Base-by-base conservation (phyloP, 2,888 invertebrate species). In the Diaperis boleti region DNA sequence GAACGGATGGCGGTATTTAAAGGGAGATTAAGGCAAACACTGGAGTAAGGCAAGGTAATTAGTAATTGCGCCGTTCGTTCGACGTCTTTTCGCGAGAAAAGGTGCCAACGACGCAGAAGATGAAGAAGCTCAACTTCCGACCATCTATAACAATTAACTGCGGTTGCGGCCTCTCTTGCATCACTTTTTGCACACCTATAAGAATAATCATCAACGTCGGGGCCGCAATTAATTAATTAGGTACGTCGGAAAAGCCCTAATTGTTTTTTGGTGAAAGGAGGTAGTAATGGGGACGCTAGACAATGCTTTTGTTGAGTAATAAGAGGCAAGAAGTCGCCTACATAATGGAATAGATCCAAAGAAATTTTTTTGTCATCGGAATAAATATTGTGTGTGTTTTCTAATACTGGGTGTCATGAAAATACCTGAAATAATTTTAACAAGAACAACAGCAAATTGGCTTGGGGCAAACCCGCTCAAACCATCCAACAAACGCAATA, bases 1-100 rank as follows among this genome's bases (percentile, higher is more conserved):
- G 18, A 44, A 57, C 44, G 55, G 33, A 47, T 57, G 57, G 47
- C 11, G 26, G 47, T 57, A 57, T 47, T 57, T 57, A 57, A 37
- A 35, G 45, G 47, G 22, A 22, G 39, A 47, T 47, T 57, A 57
- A 35, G 39, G 37, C 45, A 45, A 57, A 44, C 37, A 44, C 22
- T 33, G 18, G 15, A 35, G 44, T 15, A 35, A 45, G 37, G 22
- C n/a, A 39, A 41, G 57, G 57, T 57, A 45, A 57, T 57, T 45
- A 47, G 47, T 57, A 57, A 47, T 57, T 57, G 31, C 44, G 55
- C 10, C 29, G 22, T 54, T 41, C 26, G 42, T 39, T 39, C 18
- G 18, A 1, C 39, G 14, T 17, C 15, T 39, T 39, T 39, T 15
- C 49, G 35, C 39, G 45, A 26, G 45, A 13, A 37, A 35, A 52